Conservation (phyloP, 2,113 vertebrate genomes). For the Etheostoma cragini region DNA sequence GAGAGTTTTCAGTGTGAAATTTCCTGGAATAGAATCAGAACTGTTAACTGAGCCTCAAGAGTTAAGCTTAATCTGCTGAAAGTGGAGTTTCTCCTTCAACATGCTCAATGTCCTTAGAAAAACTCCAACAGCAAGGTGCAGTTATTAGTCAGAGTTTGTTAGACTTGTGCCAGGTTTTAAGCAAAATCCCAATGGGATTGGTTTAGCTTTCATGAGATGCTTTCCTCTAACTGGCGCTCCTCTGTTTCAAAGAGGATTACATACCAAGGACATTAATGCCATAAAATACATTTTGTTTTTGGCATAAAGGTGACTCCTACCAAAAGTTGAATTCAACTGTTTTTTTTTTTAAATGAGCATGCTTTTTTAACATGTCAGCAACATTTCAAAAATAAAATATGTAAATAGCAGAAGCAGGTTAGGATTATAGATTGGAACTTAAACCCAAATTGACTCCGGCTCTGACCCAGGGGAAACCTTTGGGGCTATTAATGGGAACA, state of each 20-base stretch:
- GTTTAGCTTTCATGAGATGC: slow-evolving; percentile 66
- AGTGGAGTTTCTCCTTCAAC: slow-evolving; percentile 55
- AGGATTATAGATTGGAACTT: neutral
- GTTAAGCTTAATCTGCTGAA: slow-evolving; percentile 48
- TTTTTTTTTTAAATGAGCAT: neutral
- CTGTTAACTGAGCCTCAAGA: slow-evolving; percentile 32
- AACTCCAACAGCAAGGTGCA: slow-evolving; percentile 51
- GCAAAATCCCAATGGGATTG: slow-evolving; percentile 65
- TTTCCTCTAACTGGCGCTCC: slow-evolving; percentile 51
- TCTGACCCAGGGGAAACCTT: neutral
- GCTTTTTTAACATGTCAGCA: neutral
- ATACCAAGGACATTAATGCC: slow-evolving; percentile 66
- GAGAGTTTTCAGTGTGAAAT: slow-evolving; percentile 22
- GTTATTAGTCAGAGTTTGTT: slow-evolving; percentile 75
- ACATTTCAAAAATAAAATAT: neutral
- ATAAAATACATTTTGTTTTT: slow-evolving; percentile 51
- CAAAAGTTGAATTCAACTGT: slow-evolving; percentile 16
- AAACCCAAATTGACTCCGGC: slow-evolving; percentile 21
- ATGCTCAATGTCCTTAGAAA: slow-evolving; percentile 44
- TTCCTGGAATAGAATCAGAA: slow-evolving; percentile 22
- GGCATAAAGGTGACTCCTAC: slow-evolving; percentile 65
- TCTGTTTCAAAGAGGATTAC: slow-evolving; percentile 77
- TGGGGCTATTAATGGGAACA: neutral
- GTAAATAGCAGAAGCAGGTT: neutral
- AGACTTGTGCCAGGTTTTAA: slow-evolving; percentile 68